Evolutionary conservation across 1,140 invertebrate species (phyloP).

Genomic region (Muscidifurax raptorellus): DNA sequence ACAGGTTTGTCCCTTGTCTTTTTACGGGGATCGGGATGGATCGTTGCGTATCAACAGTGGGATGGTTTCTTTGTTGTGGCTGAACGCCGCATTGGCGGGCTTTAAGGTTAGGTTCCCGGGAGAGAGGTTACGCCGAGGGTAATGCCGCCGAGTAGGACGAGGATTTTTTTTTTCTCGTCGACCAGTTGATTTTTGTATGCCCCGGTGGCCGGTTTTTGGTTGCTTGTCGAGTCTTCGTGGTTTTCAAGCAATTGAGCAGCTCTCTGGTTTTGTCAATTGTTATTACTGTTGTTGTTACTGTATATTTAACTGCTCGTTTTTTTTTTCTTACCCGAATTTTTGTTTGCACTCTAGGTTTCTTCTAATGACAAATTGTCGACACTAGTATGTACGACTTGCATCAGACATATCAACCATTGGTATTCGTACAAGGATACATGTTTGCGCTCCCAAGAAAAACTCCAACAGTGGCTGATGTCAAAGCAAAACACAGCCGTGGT

Average conservation of each 20-base stretch:
- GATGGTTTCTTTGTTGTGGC: not conserved
- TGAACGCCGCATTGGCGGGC: not conserved
- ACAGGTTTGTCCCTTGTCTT: constrained; percentile 74
- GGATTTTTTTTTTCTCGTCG: not conserved
- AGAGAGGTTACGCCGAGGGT: constrained; percentile 12
- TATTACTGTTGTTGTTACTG: not conserved
- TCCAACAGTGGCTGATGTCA: constrained; percentile 67
- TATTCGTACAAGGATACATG: constrained; percentile 71
- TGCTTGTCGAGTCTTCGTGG: not conserved
- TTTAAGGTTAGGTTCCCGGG: constrained; percentile 31
- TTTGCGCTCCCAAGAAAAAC: constrained; percentile 70
- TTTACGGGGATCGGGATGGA: not conserved
- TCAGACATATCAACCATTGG: constrained; percentile 72
- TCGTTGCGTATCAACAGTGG: not conserved
- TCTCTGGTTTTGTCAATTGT: not conserved
- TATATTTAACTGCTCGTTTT: not conserved
- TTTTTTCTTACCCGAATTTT: not conserved
- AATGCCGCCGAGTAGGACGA: not conserved
- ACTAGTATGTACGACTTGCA: constrained; percentile 70
- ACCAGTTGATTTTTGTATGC: not conserved
- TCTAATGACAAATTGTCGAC: constrained; percentile 70
- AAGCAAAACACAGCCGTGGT: constrained; percentile 57
- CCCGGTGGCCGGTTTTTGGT: not conserved
- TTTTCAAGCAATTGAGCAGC: not conserved
- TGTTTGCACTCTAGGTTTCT: constrained; percentile 61